Conservation (phyloP, 2,888 invertebrate genomes). For the Stenurella melanura region DNA sequence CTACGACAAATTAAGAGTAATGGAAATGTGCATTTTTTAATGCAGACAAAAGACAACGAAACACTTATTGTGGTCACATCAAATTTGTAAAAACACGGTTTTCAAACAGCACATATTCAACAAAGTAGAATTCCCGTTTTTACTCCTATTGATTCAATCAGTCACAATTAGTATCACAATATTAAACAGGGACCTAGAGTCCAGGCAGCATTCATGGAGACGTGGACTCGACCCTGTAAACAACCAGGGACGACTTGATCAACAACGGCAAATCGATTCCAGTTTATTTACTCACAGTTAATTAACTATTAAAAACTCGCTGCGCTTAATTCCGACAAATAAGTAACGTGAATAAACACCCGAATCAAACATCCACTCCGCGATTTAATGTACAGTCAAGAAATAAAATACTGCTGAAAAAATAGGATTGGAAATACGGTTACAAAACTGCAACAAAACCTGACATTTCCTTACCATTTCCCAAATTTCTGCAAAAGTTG, state of each 20-base stretch:
- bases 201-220: slow-evolving; percentile 19
- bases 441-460: too few relatives aligned
- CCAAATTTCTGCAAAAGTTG: too few relatives aligned
- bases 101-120: not conserved
- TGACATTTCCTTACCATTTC: too few relatives aligned
- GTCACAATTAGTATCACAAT: slow-evolving; percentile 37
- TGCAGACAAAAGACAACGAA: too few relatives aligned
- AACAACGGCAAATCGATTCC: slow-evolving; percentile 51
- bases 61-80: not conserved
- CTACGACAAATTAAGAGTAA: too few relatives aligned
- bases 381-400: slow-evolving; percentile 21
- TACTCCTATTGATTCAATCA: slow-evolving; percentile 33
- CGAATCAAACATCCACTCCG: slow-evolving; percentile 18
- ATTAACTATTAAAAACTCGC: slow-evolving; percentile 57
- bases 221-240: slow-evolving; percentile 35
- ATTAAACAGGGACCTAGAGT: slow-evolving; percentile 38
- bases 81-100: slow-evolving; percentile 3
- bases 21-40: too few relatives aligned
- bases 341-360: slow-evolving; percentile 37
- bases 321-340: slow-evolving; percentile 44
- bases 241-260: slow-evolving; percentile 38
- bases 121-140: slow-evolving; percentile 25
- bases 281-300: slow-evolving; percentile 55
- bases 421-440: not conserved
- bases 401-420: slow-evolving; percentile 7